These are phyloP conservation scores for Apostichopus japonicus DNA, from an alignment of 35 echinoderm and acorn worm genomes.

Conservation along the genomic window DNA sequence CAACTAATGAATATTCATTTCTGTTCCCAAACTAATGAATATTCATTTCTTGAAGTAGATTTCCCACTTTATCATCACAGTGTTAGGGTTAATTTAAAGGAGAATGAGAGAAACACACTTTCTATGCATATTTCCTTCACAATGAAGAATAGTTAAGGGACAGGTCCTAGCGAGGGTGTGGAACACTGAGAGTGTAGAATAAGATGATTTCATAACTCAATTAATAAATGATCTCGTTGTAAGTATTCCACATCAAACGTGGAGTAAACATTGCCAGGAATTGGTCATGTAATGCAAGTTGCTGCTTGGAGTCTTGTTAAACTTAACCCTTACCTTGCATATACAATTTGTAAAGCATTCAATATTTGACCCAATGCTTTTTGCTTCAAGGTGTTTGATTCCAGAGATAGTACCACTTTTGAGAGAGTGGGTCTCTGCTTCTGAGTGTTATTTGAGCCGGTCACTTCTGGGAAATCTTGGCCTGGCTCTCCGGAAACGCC, in stretches of 20 bases:
- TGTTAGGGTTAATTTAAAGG: no score
- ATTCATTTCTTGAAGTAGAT: no score
- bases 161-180: no score
- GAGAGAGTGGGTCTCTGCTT: slow-evolving; percentile 93
- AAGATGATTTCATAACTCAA: neutral
- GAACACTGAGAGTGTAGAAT: neutral
- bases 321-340: slow-evolving; percentile 74
- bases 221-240: neutral
- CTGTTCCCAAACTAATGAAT: no score
- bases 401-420: slow-evolving; percentile 89
- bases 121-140: no score
- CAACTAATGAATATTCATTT: no score
- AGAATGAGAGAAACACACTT: no score
- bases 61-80: no score
- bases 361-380: slow-evolving; percentile 86
- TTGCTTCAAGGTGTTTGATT: slow-evolving; percentile 79
- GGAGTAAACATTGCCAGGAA: neutral
- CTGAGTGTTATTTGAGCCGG: slow-evolving; percentile 7
- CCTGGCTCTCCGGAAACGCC: slow-evolving; percentile 83
- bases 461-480: slow-evolving; percentile 68
- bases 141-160: no score
- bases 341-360: slow-evolving; percentile 91
- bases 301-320: neutral
- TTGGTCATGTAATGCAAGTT: neutral
- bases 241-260: neutral